Base-by-base conservation (phyloP, 2,888 invertebrate genomes). In the Xanthia togata region DNA sequence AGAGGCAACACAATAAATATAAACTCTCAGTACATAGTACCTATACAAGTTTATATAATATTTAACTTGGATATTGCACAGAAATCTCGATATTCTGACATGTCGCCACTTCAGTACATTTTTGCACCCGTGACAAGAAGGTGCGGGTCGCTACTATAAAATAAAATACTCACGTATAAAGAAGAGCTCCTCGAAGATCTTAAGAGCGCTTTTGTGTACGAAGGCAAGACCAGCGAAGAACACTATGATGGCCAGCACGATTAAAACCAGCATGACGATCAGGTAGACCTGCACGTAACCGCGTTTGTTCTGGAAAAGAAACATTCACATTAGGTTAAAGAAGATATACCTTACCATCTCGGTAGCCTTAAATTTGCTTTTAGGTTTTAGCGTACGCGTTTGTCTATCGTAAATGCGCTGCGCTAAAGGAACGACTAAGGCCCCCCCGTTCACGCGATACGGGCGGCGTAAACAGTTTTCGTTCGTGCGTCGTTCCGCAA, bases 261-360 rank as follows among this genome's bases (percentile, higher is more conserved):
- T 67, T 80, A 84, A 89, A 60, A 90, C 79, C n/a, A 77, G 17
- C 3, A 65, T 35, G 79, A 76, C 88, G 67, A 88, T 84, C 70
- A 90, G 23, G 73, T 89, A 90, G 0, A 86, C 86, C 74, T 89
- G 90, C 23, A 90, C 76, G 71, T 90, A 86, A 9, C 88, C 87
- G 2, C 87, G 89, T 65, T 88, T 90, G 73, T 89, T 41, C 90
- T 90, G 85, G 23, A 90, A 90, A 14, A 60, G 44, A 68, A 50
- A 60, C 26, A 63, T 31, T 41, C 1, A 9, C 0, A 57, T 63
- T 79, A 53, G 2, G 6, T 23, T 17, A 41, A 17, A 60, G 6
- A 35, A 35, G 57, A 59, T 20, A 53, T 11, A 17, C 35, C 35
- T 50, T 23, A 23, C 14, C 23, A 23, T 17, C 11, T 59, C 17